Percentiles rank a stretch among this genome's conserved stretches.
Conservation (phyloP, 2,888 invertebrate genomes). For the Mimas tiliae region DNA sequence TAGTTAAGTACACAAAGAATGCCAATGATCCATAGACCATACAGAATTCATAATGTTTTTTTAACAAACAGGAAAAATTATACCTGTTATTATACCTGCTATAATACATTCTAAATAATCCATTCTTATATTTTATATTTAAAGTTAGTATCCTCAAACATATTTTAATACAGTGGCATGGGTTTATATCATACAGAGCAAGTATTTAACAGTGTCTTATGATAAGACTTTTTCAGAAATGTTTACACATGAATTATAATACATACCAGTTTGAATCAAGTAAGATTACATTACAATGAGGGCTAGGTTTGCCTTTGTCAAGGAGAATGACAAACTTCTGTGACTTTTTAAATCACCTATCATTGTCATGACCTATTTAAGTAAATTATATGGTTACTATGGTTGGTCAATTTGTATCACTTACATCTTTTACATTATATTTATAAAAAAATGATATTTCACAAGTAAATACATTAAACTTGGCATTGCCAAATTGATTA, state of each 20-base stretch:
- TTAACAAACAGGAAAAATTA: too few relatives aligned
- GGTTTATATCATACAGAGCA: neutral
- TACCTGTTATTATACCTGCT: too few relatives aligned
- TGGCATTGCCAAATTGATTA: too few relatives aligned
- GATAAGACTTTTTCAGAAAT: neutral
- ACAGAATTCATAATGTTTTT: too few relatives aligned
- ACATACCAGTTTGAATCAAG: constrained; percentile 6
- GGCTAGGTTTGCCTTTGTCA: neutral
- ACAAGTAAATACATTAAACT: too few relatives aligned
- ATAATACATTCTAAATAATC: too few relatives aligned
- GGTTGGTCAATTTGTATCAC: neutral
- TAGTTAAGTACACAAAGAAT: too few relatives aligned
- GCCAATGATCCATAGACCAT: too few relatives aligned
- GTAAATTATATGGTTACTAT: neutral
- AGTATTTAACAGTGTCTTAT: neutral
- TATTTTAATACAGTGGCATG: too few relatives aligned
- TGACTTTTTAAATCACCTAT: constrained; percentile 2
- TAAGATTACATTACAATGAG: neutral
- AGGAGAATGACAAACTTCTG: neutral
- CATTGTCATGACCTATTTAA: constrained; percentile 3
- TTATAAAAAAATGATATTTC: too few relatives aligned
- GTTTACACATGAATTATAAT: neutral
- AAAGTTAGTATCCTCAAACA: too few relatives aligned
- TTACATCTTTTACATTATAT: neutral
- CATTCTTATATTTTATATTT: too few relatives aligned